Evolutionary conservation across 2,113 vertebrate species (phyloP), one percentile per base, ranked within the genome.

Genomic region (Cheirogaleus medius): DNA sequence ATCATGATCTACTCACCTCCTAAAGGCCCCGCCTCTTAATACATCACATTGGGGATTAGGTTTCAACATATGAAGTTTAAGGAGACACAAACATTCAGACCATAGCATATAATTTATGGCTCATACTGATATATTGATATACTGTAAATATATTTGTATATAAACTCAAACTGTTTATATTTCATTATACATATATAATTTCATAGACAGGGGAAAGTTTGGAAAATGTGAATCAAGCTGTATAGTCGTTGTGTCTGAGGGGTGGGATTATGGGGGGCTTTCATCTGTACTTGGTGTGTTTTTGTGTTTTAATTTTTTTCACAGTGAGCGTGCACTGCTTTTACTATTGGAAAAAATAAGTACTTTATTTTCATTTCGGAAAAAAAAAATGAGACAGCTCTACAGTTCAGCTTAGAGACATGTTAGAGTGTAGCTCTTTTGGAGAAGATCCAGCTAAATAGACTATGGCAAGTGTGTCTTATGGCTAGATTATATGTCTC

Each of bases 281-380:
- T 90, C 44, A 52, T 92, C 64, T 92, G 17, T 69, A 95, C 3
- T 54, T 88, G 77, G 23, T 68, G 1, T 95, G 23, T 89, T 95
- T 96, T n/a, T 87, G 23, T 78, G 64, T 77, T 95, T 96, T n/a
- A 76, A 80, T 42, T 92, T 92, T 92, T 85, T 96, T 80, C 64
- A 85, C 34, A 78, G 3, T 90, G 85, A 47, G 10, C 78, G 47
- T 77, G 18, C 6, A 93, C 69, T 86, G 34, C 37, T 84, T 96
- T 96, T 95, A 78, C 15, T 92, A 29, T 92, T 90, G 39, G 69
- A 76, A 89, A 92, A 95, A 85, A 71, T 58, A 84, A 47, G 27
- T 83, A 34, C 74, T 52, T 2, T 83, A n/a, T 82, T 95, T 96
- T 93, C 34, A 44, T 76, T 95, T 87, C 74, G n/a, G 80, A 32